These are phyloP conservation scores for Lagothrix lagotricha DNA, from an alignment of 2,797 vertebrate genomes.

Conservation along the genomic window DNA sequence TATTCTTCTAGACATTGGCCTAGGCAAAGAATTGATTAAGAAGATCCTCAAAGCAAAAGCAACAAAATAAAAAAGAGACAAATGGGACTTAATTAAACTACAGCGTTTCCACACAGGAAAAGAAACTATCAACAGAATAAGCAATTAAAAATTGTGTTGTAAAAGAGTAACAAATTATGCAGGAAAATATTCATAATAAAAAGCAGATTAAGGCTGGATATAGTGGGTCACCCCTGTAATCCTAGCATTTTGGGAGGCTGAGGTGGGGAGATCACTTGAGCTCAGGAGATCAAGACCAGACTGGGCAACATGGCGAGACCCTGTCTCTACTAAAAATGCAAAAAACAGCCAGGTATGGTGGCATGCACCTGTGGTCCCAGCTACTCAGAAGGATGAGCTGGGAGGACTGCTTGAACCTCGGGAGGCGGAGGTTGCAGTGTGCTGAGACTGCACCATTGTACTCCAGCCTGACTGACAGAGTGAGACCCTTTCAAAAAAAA, in stretches of 20 bases:
- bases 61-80: background rate
- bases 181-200: background rate
- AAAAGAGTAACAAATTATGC: background rate
- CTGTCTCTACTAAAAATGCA: background rate
- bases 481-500: background rate
- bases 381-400: background rate
- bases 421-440: background rate
- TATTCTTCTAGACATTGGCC: background rate
- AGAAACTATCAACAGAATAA: background rate
- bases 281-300: background rate
- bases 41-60: background rate
- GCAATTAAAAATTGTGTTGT: conserved; percentile 4
- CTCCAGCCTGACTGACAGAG: background rate
- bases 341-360: background rate
- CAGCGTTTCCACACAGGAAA: background rate
- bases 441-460: background rate
- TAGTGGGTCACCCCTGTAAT: background rate
- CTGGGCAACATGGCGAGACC: background rate
- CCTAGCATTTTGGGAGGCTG: background rate
- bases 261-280: background rate
- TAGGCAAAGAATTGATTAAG: background rate
- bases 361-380: background rate
- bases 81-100: background rate
- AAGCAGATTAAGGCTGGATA: background rate
- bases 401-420: background rate